Base-by-base conservation (phyloP, 1,140 invertebrate genomes). In the Chymomyza costata region DNA sequence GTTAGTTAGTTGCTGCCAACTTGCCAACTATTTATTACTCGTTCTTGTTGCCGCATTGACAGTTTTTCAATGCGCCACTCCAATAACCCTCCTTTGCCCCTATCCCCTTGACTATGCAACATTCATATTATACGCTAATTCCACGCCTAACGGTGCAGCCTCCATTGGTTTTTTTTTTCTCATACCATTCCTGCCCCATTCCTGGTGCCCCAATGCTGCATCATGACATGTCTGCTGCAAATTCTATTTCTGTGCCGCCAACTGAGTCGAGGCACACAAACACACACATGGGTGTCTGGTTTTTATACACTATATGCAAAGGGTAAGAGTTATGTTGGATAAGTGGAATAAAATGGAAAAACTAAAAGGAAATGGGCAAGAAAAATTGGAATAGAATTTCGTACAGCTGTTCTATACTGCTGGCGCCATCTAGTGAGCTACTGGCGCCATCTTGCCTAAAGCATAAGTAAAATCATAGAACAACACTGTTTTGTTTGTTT, bases 191-290 rank as follows among this genome's bases (percentile, higher is more conserved):
- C 17, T 16, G 14, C 31, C 10, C 15, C 21, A 38, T n/a, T 19
- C 6, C 15, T 21, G 15, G 14, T 40, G 38, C 15, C 30, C 47
- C 39, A 28, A 21, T 60, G n/a, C n/a, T n/a, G 21, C 8, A 5
- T 8, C 21, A 25, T 25, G 21, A 3, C 21, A 25, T 25, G 21
- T 49, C 60, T 53, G 44, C 63, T 64, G 61, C 49, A 25, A n/a
- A 64, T 78, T 78, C 71, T 78, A 78, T 78, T 78, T 78, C 58
- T 78, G 71, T 71, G 53, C 47, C 73, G 71, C 70, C 73, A 65
- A 78, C 70, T 56, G 65, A 76, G 71, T 70, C 44, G 43, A 31
- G 11, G 17, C 10, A 14, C 34, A 50, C 49, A n/a, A n/a, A n/a
- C n/a, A n/a, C n/a, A n/a, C n/a, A n/a, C n/a, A n/a, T n/a, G n/a